Conservation (phyloP, 2,113 vertebrate species). For the Oreochromis niloticus region DNA sequence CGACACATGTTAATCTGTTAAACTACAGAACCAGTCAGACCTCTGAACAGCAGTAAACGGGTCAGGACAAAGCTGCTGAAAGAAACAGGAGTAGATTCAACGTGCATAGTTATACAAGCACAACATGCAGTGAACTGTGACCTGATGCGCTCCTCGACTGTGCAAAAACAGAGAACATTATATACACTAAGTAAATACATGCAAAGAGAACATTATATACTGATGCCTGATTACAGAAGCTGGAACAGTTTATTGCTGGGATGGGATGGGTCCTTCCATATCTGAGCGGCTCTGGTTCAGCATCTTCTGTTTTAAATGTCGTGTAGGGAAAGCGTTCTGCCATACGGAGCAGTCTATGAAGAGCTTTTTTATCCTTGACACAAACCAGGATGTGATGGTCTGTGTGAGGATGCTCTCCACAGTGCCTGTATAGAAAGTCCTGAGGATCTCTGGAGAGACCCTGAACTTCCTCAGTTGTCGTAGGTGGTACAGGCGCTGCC, state of each 20-base stretch:
- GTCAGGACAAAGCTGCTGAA: not conserved
- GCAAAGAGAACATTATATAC: not conserved
- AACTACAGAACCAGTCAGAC: not conserved
- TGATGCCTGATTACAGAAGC: not conserved
- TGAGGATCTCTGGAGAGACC: not conserved
- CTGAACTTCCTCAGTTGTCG: not conserved
- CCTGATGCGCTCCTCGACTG: not conserved
- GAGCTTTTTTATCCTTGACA: not conserved
- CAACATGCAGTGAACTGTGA: not conserved
- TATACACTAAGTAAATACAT: not conserved
- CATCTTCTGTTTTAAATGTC: not conserved
- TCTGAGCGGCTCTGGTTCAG: not conserved
- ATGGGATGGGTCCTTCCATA: not conserved
- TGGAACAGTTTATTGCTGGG: not conserved
- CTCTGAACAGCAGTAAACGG: not conserved
- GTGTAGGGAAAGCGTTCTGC: rapidly evolving
- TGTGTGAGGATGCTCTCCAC: not conserved
- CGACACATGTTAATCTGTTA: not conserved
- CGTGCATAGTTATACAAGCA: not conserved
- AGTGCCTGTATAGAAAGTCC: not conserved
- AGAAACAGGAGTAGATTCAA: not conserved
- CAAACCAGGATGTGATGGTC: not conserved
- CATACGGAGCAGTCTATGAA: not conserved
- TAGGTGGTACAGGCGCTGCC: not conserved
- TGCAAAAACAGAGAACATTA: not conserved